Evolutionary conservation across 2,888 invertebrate genomes (phyloP), one percentile per base, ranked within the genome.

Genomic region (Caradrina clavipalpis): DNA sequence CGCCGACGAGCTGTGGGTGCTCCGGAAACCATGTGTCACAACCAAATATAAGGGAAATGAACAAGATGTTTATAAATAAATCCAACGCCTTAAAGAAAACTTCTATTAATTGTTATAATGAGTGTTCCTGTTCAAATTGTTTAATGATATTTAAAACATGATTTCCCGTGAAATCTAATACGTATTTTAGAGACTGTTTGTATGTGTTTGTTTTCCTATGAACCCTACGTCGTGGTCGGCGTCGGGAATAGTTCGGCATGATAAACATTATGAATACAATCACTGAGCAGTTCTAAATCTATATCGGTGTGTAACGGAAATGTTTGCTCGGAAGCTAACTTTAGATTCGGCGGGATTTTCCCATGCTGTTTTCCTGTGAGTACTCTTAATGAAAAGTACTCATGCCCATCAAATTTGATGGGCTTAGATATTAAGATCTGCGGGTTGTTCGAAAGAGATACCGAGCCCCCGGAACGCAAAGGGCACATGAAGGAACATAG

Each of bases 1-100:
- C 66, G 80, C 15, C 21, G 69, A 42, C 45, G 61, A 64, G 58
- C 57, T 49, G 75, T 76, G 69, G 70, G 70, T 69, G 78, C 73
- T 76, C 61, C 78, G 78, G 75, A 75, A 75, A 63, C 62, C 45
- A 50, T 77, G 68, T 59, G 39, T 54, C 69, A 21, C 1, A 47
- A 42, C 11, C 7, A 49, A 69, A 73, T 70, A 66, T 67, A 47
- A 47, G 17, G 56, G 54, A 51, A 68, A 66, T 62, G 47, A 61
- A 51, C 22, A 22, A 31, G 6, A 60, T 50, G 53, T 62, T 82
- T 73, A 57, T 62, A 60, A 60, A 70, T 61, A 64, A 15, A 50
- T 73, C 11, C 22, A 1, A 35, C n/a, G 42, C 51, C 56, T 60
- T 60, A 35, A 26, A 54, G 19, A 55, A 47, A 47, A 45, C 49